These are phyloP conservation scores for Eupleurogrammus muticus DNA, from an alignment of 2,797 vertebrate genomes.

Conservation along the genomic window DNA sequence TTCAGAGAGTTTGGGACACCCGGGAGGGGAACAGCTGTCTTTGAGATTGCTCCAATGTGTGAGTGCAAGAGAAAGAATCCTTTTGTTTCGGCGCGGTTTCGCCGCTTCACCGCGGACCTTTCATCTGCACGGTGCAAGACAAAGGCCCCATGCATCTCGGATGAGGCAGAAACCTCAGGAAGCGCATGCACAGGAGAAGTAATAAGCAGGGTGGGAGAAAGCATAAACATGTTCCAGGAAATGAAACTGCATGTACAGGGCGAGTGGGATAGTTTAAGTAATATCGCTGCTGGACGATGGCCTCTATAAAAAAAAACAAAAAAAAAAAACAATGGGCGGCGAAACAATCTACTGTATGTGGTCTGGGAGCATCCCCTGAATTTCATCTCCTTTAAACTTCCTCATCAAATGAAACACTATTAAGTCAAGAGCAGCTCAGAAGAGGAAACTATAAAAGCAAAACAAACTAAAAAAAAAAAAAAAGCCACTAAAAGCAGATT, in stretches of 20 bases:
- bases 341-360: neutral
- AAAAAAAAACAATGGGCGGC: constrained; percentile 13
- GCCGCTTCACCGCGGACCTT: constrained; percentile 63
- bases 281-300: constrained; percentile 18
- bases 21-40: constrained; percentile 75
- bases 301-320: constrained; percentile 19
- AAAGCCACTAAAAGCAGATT: constrained; percentile 25
- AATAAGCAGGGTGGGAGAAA: constrained; percentile 60
- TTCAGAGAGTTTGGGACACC: constrained; percentile 59
- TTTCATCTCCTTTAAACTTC: constrained; percentile 6
- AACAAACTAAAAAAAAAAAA: neutral
- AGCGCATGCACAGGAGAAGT: constrained; percentile 59
- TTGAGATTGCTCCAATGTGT: constrained; percentile 76
- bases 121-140: constrained; percentile 67
- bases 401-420: constrained; percentile 5
- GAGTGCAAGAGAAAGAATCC: constrained; percentile 75
- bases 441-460: neutral
- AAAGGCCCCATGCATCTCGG: constrained; percentile 71
- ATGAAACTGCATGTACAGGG: constrained; percentile 39
- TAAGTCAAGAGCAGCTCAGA: neutral
- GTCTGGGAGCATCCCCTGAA: constrained; percentile 1
- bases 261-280: constrained; percentile 24
- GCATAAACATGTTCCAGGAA: constrained; percentile 68
- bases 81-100: constrained; percentile 77
- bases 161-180: constrained; percentile 66